phyloP scores from a whole-genome alignment of 2,113 vertebrate species.

The Ardeotis arabs region DNA sequence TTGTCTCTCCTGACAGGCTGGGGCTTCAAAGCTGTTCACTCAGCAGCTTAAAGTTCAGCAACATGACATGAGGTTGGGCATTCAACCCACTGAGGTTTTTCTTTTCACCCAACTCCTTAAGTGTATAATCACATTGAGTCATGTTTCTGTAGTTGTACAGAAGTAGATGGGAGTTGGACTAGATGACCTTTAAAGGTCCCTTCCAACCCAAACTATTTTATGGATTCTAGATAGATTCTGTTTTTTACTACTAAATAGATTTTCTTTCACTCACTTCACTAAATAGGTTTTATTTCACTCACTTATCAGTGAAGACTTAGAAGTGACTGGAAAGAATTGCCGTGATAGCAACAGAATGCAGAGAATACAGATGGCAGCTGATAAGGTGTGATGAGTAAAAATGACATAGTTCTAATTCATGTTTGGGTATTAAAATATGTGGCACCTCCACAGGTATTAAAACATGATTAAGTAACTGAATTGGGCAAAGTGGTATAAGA shows the following conservation, averaged over 20 bases:
- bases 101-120: background rate
- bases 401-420: constrained; percentile 19
- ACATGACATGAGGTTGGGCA: fast-evolving
- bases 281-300: background rate
- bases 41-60: background rate
- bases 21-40: background rate
- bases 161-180: too few relatives aligned
- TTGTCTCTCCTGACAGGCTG: background rate
- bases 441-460: constrained; percentile 49
- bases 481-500: constrained; percentile 53
- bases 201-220: too few relatives aligned
- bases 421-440: constrained; percentile 16
- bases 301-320: background rate
- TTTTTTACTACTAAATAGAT: background rate
- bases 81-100: background rate
- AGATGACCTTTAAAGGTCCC: too few relatives aligned
- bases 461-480: constrained; percentile 55
- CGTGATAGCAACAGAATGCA: background rate
- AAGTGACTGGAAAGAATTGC: background rate
- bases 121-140: background rate
- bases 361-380: background rate
- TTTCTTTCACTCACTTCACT: background rate
- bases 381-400: background rate
- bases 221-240: background rate
- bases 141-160: background rate